Evolutionary conservation across 1,140 invertebrate species (phyloP).

Genomic region (Drosophila burlai): DNA sequence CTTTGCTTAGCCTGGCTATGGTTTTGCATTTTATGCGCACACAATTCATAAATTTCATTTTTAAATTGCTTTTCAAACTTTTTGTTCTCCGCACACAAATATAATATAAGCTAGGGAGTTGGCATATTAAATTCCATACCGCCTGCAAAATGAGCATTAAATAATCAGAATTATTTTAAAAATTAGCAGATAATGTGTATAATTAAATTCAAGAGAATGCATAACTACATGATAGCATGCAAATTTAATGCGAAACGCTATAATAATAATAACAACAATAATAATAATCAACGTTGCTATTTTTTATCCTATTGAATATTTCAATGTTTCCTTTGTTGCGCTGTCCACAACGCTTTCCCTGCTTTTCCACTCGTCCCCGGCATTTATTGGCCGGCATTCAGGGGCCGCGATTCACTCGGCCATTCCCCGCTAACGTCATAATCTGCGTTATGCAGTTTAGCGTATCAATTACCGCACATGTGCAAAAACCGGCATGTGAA

Average conservation of each 20-base stretch:
- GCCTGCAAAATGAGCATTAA: conserved; percentile 25
- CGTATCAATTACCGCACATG: conserved; percentile 76
- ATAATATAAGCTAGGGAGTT: conserved; percentile 25
- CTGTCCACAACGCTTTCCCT: conserved; percentile 1
- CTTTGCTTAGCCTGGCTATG: conserved; percentile 20
- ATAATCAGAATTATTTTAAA: conserved; percentile 56
- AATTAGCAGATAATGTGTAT: conserved; percentile 71
- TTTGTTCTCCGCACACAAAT: conserved; percentile 22
- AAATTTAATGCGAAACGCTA: conserved; percentile 51
- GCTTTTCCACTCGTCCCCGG: conserved; percentile 4
- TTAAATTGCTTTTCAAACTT: conserved; percentile 69
- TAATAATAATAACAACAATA: conserved; percentile 32
- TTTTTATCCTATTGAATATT: conserved; percentile 40
- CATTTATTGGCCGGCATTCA: conserved; percentile 28
- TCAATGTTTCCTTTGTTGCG: conserved; percentile 49
- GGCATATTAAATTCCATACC: conserved; percentile 39
- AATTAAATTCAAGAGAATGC: conserved; percentile 60
- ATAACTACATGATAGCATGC: conserved; percentile 54
- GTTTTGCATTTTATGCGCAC: conserved; percentile 62
- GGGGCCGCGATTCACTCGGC: conserved; percentile 57
- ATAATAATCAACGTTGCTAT: conserved; percentile 16
- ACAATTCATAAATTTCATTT: conserved; percentile 74
- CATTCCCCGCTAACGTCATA: conserved; percentile 76
- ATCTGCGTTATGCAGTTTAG: conserved; percentile 80
- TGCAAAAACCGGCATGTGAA: conserved; percentile 59